Percentiles rank a stretch among this genome's conserved stretches.
These are phyloP conservation scores for Acanthaster planci DNA, from an alignment of 35 echinoderm and acorn worm genomes.

Conservation along the genomic window DNA sequence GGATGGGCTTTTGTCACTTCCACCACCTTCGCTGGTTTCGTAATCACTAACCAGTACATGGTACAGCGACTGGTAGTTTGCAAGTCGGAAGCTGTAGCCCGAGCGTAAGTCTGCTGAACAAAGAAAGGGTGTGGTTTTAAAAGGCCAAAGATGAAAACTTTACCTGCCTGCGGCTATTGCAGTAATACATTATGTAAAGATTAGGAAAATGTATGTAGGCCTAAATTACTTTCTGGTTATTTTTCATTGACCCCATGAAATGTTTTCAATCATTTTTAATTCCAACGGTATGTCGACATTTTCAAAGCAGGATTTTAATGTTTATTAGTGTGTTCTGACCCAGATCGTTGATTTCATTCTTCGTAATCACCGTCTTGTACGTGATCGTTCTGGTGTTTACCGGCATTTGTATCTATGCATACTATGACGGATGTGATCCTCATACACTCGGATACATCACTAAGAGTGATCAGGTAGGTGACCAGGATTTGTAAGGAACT, in stretches of 20 bases:
- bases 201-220: no score
- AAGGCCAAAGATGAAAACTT: no score
- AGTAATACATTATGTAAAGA: no score
- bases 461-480: slow-evolving; percentile 2
- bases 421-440: background rate
- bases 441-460: background rate
- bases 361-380: background rate
- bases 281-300: no score
- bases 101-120: background rate
- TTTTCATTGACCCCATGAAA: no score
- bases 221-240: no score
- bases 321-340: no score
- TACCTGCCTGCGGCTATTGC: no score
- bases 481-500: no score
- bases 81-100: background rate
- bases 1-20: background rate
- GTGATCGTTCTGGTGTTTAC: background rate
- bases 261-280: no score
- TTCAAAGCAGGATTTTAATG: no score
- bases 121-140: no score
- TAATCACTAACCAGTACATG: background rate
- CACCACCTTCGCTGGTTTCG: background rate
- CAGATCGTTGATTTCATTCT: background rate
- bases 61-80: slow-evolving; percentile 8
- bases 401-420: background rate